phyloP scores from a whole-genome alignment of 2,113 vertebrate species.

The Ophiodon elongatus region DNA sequence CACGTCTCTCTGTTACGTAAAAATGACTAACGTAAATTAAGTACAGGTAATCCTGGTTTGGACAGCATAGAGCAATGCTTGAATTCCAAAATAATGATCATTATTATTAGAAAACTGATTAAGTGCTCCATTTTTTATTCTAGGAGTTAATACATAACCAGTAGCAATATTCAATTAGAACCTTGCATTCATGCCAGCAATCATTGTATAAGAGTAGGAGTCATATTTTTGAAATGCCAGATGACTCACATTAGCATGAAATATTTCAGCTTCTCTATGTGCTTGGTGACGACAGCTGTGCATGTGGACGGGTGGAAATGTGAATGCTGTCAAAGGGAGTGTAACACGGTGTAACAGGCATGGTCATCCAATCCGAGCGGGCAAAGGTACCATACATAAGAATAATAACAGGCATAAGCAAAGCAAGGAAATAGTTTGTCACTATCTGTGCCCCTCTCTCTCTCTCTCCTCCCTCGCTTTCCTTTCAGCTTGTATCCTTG shows the following conservation, averaged over 20 bases:
- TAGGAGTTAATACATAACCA: constrained; percentile 12
- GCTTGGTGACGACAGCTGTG: not conserved
- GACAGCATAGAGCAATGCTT: not conserved
- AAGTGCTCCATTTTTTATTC: constrained; percentile 21
- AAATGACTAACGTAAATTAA: not conserved
- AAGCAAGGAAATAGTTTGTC: constrained; percentile 54
- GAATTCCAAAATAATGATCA: constrained; percentile 18
- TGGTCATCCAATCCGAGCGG: not conserved
- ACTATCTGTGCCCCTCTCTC: constrained; percentile 30
- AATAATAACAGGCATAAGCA: constrained; percentile 30
- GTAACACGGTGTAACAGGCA: constrained; percentile 7
- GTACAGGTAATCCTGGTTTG: not conserved
- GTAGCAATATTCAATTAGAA: constrained; percentile 46
- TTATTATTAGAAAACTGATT: constrained; percentile 38
- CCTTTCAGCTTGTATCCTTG: constrained; percentile 43
- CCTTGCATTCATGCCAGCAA: constrained; percentile 35
- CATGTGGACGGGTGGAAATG: not conserved
- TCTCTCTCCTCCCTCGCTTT: constrained; percentile 19
- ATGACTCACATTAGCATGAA: constrained; percentile 47
- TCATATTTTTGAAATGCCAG: constrained; percentile 53
- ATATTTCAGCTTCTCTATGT: constrained; percentile 7
- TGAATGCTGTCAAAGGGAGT: constrained; percentile 14
- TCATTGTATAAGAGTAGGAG: constrained; percentile 31
- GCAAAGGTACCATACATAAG: constrained; percentile 21
- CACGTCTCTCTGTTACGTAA: not conserved